Conservation (phyloP, 2,113 vertebrate species). For the Sebastes fasciatus region DNA sequence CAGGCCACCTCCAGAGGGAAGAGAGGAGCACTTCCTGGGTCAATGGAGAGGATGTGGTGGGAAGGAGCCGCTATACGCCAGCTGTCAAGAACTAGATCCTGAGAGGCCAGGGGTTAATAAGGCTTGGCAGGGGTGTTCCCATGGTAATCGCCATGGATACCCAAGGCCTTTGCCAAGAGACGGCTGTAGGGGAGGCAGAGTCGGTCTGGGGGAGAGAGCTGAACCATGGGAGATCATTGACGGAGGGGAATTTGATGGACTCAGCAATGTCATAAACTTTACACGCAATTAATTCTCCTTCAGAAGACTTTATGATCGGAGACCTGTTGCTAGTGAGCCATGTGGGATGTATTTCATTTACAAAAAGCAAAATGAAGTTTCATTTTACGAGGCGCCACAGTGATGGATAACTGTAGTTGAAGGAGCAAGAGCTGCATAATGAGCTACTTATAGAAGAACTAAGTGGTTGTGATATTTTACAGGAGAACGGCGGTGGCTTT, state of each 20-base stretch:
- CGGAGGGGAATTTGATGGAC: constrained; percentile 12
- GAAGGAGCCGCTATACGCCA: constrained; percentile 40
- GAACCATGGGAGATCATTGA: constrained; percentile 13
- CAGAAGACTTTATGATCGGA: constrained; percentile 38
- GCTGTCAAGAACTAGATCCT: constrained; percentile 66
- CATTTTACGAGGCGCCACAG: constrained; percentile 27
- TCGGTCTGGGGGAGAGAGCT: constrained; percentile 10
- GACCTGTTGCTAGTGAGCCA: constrained; percentile 44
- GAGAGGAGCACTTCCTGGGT: constrained; percentile 50
- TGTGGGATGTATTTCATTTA: constrained; percentile 47
- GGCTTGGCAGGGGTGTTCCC: constrained; percentile 60
- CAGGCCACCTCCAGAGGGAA: constrained; percentile 37
- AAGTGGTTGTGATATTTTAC: constrained; percentile 37
- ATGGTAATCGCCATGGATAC: constrained; percentile 63
- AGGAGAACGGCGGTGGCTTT: not conserved
- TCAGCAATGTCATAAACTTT: constrained; percentile 54
- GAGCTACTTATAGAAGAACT: constrained; percentile 40
- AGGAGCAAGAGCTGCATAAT: constrained; percentile 26
- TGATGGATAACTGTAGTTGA: constrained; percentile 54
- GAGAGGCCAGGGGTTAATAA: constrained; percentile 64
- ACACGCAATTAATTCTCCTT: constrained; percentile 53
- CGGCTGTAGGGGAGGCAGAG: constrained; percentile 28
- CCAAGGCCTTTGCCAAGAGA: constrained; percentile 41
- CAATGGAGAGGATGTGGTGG: constrained; percentile 52
- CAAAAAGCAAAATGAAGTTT: constrained; percentile 40